Percentiles rank a stretch among this genome's conserved stretches.
These are phyloP conservation scores for Pungitius pungitius DNA, from an alignment of 2,113 vertebrate genomes.

Conservation along the genomic window DNA sequence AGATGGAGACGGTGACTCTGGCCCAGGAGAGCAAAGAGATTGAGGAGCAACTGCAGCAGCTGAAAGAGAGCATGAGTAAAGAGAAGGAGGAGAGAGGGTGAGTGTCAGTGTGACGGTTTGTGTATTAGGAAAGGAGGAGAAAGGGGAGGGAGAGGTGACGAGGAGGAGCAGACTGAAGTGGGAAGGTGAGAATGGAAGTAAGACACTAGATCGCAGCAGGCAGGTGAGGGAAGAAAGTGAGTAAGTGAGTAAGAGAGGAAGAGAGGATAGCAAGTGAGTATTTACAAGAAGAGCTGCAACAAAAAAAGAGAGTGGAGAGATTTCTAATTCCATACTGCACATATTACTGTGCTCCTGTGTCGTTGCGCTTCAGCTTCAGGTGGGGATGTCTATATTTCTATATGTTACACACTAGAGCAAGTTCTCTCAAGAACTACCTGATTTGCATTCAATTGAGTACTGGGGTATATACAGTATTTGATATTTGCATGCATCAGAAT, in stretches of 20 bases:
- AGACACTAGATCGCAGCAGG: background rate
- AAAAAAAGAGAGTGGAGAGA: background rate
- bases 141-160: background rate
- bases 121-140: background rate
- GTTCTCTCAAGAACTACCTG: background rate
- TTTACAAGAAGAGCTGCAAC: too few species aligned
- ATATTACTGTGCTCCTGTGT: background rate
- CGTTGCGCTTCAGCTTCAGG: background rate
- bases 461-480: background rate
- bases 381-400: background rate
- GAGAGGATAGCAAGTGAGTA: background rate
- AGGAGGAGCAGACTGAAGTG: background rate
- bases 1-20: slow-evolving; percentile 82
- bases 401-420: background rate
- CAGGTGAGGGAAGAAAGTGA: background rate
- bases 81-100: slow-evolving; percentile 89
- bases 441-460: background rate
- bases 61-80: slow-evolving; percentile 83
- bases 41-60: slow-evolving; percentile 85
- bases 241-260: background rate
- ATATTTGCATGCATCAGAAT: background rate
- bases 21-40: slow-evolving; percentile 84
- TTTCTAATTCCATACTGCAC: background rate
- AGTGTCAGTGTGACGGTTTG: slow-evolving; percentile 60
- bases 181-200: slow-evolving; percentile 3